Conservation (phyloP, 2,888 invertebrate species). For the Nymphalis c-album region DNA sequence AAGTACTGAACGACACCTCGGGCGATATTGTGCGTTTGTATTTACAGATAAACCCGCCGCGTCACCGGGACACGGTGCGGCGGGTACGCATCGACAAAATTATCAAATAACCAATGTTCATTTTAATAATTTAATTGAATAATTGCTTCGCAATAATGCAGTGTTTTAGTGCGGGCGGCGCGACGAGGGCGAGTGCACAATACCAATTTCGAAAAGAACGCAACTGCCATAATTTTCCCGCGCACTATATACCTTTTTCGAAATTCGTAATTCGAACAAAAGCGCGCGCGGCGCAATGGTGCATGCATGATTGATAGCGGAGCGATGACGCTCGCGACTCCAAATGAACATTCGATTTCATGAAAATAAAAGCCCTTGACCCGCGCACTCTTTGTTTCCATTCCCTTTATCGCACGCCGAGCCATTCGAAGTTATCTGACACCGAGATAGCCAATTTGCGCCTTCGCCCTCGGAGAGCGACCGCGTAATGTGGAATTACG, state of each 20-base stretch:
- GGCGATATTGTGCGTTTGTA: background rate
- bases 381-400: slow-evolving; percentile 50
- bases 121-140: slow-evolving; percentile 69
- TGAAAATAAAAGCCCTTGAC: slow-evolving; percentile 72
- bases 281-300: slow-evolving; percentile 76
- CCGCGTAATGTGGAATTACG: slow-evolving; percentile 62
- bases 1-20: background rate
- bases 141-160: slow-evolving; percentile 59
- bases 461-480: slow-evolving; percentile 48
- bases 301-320: slow-evolving; percentile 80
- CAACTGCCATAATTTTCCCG: slow-evolving; percentile 71
- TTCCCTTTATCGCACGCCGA: slow-evolving; percentile 6
- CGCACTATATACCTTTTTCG: slow-evolving; percentile 73
- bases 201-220: slow-evolving; percentile 55
- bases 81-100: slow-evolving; percentile 12
- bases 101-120: slow-evolving; percentile 48
- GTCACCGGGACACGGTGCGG: background rate
- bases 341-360: slow-evolving; percentile 63
- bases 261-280: slow-evolving; percentile 79
- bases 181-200: slow-evolving; percentile 3
- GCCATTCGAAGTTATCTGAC: slow-evolving; percentile 35
- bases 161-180: slow-evolving; percentile 41
- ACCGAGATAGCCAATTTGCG: slow-evolving; percentile 60
- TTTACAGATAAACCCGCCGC: too few species aligned
- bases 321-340: slow-evolving; percentile 60